These are phyloP conservation scores for Bothrops jararaca DNA, from an alignment of 2,113 vertebrate species.

Conservation along the genomic window DNA sequence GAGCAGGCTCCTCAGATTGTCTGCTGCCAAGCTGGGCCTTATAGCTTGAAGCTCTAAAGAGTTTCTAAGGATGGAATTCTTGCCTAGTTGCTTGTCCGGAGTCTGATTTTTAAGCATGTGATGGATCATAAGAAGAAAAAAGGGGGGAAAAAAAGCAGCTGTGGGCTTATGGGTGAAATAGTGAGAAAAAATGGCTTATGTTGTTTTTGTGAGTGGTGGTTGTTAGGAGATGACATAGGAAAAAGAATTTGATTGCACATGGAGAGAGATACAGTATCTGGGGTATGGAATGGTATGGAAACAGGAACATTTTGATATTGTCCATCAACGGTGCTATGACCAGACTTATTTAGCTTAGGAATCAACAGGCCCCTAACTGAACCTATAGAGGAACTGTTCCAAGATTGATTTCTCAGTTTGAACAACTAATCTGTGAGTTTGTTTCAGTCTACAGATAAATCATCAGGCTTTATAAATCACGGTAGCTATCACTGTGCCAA, in stretches of 20 bases:
- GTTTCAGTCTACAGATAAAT: not conserved
- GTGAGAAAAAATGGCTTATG: too few species aligned
- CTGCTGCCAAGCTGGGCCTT: conserved; percentile 49
- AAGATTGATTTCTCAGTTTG: not conserved
- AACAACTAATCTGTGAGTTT: not conserved
- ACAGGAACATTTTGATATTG: not conserved
- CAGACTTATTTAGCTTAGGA: not conserved
- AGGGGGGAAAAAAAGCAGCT: not conserved
- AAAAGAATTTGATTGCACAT: not conserved
- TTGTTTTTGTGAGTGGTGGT: not conserved
- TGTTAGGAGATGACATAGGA: not conserved
- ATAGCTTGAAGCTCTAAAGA: conserved; percentile 40
- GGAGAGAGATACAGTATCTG: not conserved
- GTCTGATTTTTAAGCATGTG: not conserved
- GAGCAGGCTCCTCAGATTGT: conserved; percentile 46
- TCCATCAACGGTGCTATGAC: not conserved
- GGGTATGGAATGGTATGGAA: not conserved
- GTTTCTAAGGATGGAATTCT: conserved; percentile 19
- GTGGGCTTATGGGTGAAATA: not conserved
- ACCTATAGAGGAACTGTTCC: not conserved
- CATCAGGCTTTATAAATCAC: not conserved
- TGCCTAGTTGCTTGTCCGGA: not conserved
- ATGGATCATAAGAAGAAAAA: not conserved
- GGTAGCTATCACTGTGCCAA: not conserved
- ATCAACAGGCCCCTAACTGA: not conserved